A percentile compares a stretch with the other conserved stretches of the same genome.
These are phyloP conservation scores for Kryptolebias marmoratus DNA, from an alignment of 2,113 vertebrate species.

Conservation along the genomic window DNA sequence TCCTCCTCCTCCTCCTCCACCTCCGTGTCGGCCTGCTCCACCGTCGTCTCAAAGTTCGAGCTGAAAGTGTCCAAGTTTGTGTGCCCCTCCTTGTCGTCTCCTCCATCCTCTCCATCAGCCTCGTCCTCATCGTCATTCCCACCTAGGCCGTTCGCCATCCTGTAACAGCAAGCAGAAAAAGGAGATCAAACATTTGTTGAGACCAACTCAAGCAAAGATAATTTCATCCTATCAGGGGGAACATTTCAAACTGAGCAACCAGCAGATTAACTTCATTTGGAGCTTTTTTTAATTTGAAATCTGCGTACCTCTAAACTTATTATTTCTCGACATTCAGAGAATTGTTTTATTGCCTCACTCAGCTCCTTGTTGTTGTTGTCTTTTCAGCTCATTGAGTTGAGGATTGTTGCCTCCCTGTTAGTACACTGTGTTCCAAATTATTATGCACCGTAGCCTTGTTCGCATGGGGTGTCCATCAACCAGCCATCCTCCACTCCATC, in stretches of 20 bases:
- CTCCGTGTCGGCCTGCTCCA: slow-evolving; percentile 74
- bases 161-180: slow-evolving; percentile 36
- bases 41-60: slow-evolving; percentile 80
- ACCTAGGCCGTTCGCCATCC: slow-evolving; percentile 68
- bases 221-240: background rate
- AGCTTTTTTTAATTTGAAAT: background rate
- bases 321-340: too few relatives aligned
- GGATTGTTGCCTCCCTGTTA: slow-evolving; percentile 25
- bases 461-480: too few relatives aligned
- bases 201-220: too few relatives aligned
- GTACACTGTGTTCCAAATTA: background rate
- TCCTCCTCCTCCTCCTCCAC: slow-evolving; percentile 78
- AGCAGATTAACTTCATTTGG: slow-evolving; percentile 18
- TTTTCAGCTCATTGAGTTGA: slow-evolving; percentile 20
- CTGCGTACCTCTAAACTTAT: too few relatives aligned
- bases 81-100: slow-evolving; percentile 32
- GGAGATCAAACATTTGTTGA: background rate
- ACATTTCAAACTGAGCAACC: slow-evolving; percentile 41
- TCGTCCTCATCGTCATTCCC: slow-evolving; percentile 61
- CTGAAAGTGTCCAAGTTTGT: slow-evolving; percentile 79
- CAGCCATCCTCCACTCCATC: too few relatives aligned
- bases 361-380: slow-evolving; percentile 22
- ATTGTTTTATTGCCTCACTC: background rate
- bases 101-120: slow-evolving; percentile 52
- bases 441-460: too few relatives aligned